A percentile compares a stretch with the other conserved stretches of the same genome.
Conservation (phyloP, 2,888 invertebrate species). For the Tenthredo notha region DNA sequence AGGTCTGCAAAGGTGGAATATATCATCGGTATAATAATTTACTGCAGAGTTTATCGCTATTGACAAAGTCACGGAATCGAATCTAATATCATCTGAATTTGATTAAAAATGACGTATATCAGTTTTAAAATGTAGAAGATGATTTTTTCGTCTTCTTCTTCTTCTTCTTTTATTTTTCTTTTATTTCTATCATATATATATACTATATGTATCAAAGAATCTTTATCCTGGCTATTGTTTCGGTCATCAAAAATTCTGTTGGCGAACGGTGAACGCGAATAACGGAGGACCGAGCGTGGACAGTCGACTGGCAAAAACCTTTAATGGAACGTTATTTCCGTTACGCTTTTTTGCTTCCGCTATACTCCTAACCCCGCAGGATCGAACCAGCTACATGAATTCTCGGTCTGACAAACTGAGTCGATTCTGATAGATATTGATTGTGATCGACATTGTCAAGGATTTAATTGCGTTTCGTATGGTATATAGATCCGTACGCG, state of each 20-base stretch:
- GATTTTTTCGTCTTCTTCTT: neutral
- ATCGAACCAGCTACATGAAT: neutral
- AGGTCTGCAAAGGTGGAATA: neutral
- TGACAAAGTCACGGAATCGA: neutral
- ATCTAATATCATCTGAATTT: neutral
- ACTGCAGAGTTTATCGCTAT: neutral
- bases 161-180: neutral
- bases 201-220: neutral
- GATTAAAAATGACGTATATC: neutral
- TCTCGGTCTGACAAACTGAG: slow-evolving; percentile 12
- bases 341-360: slow-evolving; percentile 49
- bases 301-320: slow-evolving; percentile 49
- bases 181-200: neutral
- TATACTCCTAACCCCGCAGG: slow-evolving; percentile 27
- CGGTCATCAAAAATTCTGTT: slow-evolving; percentile 41
- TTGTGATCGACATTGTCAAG: slow-evolving; percentile 34
- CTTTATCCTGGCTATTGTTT: neutral
- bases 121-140: neutral
- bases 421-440: slow-evolving; percentile 42
- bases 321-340: slow-evolving; percentile 52
- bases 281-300: slow-evolving; percentile 29
- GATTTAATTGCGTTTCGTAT: slow-evolving; percentile 45
- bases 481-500: neutral
- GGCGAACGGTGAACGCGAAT: neutral
- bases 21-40: slow-evolving; percentile 2